Percentiles rank a stretch among this genome's conserved stretches.
These are phyloP conservation scores for Bubo bubo DNA, from an alignment of 2,113 vertebrate species.

Conservation along the genomic window DNA sequence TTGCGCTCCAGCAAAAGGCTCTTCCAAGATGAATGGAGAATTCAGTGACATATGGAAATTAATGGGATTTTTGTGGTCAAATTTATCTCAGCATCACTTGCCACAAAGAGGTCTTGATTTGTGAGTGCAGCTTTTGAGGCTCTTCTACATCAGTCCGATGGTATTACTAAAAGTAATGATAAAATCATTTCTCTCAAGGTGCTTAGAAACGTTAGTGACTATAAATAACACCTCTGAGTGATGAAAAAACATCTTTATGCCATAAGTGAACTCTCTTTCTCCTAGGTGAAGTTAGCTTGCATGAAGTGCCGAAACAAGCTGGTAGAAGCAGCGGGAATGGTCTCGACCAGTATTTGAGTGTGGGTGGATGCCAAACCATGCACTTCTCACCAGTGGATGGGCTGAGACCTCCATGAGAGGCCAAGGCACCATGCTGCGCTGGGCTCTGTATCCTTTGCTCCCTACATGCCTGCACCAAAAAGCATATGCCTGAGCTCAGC, in stretches of 20 bases:
- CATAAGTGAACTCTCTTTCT: not conserved
- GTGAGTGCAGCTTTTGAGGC: not conserved
- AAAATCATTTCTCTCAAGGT: not conserved
- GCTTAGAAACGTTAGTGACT: not conserved
- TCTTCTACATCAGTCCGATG: not conserved
- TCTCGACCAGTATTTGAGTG: not conserved
- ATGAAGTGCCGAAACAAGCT: not conserved
- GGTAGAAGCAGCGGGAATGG: not conserved
- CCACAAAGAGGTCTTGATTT: not conserved
- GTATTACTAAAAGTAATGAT: not conserved
- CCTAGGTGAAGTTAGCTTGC: not conserved
- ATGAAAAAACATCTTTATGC: not conserved
- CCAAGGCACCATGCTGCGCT: not conserved
- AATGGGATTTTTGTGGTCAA: constrained; percentile 38
- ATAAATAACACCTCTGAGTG: not conserved
- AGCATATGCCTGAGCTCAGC: not conserved
- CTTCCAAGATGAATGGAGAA: not conserved
- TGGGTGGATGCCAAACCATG: not conserved
- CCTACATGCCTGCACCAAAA: not conserved
- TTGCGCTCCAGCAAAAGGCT: not conserved
- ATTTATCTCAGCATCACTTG: not conserved
- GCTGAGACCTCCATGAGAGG: not conserved
- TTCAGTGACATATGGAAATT: constrained; percentile 46
- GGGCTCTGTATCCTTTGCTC: not conserved
- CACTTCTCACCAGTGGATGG: not conserved